phyloP scores from a whole-genome alignment of 2,888 invertebrate genomes.

The Allygus modestus region DNA sequence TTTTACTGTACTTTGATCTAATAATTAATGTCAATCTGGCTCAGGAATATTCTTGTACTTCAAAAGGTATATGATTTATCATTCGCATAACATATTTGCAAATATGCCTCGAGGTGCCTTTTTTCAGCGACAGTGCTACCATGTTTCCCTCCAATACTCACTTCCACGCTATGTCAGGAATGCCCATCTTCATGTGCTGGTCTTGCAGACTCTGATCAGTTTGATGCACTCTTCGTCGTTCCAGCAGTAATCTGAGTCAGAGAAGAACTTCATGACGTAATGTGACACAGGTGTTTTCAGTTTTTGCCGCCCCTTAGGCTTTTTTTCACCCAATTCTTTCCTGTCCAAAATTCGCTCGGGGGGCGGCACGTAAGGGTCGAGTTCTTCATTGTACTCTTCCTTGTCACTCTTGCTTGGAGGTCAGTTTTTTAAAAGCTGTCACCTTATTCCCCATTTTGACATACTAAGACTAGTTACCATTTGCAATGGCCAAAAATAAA shows the following conservation, averaged over 20 bases:
- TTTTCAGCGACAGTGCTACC: no score
- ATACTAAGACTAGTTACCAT: not conserved
- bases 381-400: not conserved
- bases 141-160: no score
- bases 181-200: slow-evolving; percentile 3
- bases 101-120: no score
- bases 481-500: not conserved
- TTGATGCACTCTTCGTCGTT: slow-evolving; percentile 9
- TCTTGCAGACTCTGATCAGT: not conserved
- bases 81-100: no score
- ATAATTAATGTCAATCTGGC: no score
- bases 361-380: not conserved
- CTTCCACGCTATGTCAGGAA: slow-evolving; percentile 35
- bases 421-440: not conserved
- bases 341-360: slow-evolving; percentile 21
- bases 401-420: not conserved
- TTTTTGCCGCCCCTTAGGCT: slow-evolving; percentile 14
- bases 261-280: not conserved
- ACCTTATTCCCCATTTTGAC: slow-evolving; percentile 23
- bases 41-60: no score
- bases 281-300: slow-evolving; percentile 24
- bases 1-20: no score
- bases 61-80: no score
- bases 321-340: not conserved
- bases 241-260: not conserved